Conservation (phyloP, 2,113 vertebrate species). For the Stegostoma tigrinum region DNA sequence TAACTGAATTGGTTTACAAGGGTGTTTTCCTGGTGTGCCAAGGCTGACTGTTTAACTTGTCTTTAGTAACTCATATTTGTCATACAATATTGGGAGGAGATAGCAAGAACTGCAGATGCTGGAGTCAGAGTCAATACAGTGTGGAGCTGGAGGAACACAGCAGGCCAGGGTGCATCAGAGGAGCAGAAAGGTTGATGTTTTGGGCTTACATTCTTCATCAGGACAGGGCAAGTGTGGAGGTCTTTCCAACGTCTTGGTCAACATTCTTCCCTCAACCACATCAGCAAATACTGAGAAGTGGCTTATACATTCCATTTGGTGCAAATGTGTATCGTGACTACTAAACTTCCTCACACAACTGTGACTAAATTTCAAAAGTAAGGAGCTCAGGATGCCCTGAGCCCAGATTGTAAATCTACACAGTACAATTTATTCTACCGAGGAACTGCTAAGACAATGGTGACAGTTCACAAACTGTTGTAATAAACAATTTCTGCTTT, state of each 20-base stretch:
- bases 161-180: no score
- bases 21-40: neutral
- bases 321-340: neutral
- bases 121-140: no score
- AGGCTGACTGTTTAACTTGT: neutral
- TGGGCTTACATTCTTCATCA: no score
- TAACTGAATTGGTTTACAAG: neutral
- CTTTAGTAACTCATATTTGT: neutral
- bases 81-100: neutral
- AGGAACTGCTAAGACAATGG: neutral
- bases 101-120: no score
- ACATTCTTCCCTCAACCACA: neutral
- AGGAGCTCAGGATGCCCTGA: neutral
- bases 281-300: neutral
- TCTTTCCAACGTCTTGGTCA: neutral
- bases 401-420: neutral
- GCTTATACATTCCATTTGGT: neutral
- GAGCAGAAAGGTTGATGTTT: no score
- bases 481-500: neutral
- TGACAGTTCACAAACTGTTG: neutral
- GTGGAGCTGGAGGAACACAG: no score
- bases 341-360: neutral
- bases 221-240: no score
- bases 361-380: neutral
- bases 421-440: neutral